Percentiles rank a stretch among this genome's conserved stretches.
These are phyloP conservation scores for Scaptomyza reducta DNA, from an alignment of 2,888 invertebrate genomes.

Conservation along the genomic window DNA sequence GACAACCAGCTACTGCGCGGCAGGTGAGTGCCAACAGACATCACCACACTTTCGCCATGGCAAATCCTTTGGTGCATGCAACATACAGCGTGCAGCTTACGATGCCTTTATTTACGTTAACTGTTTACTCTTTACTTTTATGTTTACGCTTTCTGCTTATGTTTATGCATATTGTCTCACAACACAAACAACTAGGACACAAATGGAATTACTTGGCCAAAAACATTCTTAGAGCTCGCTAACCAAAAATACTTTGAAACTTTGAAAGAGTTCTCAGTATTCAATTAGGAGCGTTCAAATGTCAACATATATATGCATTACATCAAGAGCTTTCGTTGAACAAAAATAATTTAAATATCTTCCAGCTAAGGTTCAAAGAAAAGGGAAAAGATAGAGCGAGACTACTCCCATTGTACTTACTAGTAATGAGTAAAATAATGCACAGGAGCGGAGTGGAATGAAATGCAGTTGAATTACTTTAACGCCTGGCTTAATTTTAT, in stretches of 20 bases:
- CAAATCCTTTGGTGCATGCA: conserved; percentile 22
- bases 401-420: too few relatives aligned
- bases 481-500: background rate
- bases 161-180: conserved; percentile 10
- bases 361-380: too few relatives aligned
- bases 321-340: background rate
- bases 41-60: background rate
- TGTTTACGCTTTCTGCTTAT: conserved; percentile 10
- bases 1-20: conserved; percentile 86
- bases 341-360: too few relatives aligned
- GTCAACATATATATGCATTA: background rate
- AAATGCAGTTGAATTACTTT: background rate
- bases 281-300: background rate
- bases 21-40: conserved; percentile 82
- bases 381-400: too few relatives aligned
- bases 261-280: background rate
- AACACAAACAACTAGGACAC: background rate
- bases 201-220: background rate
- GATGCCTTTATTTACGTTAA: conserved; percentile 18
- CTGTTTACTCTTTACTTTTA: conserved; percentile 8
- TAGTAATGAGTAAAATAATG: background rate
- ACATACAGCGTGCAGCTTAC: conserved; percentile 25
- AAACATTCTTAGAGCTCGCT: background rate
- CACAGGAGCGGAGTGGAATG: background rate
- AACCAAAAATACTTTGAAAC: background rate